A percentile compares a stretch with the other conserved stretches of the same genome.
phyloP scores from a whole-genome alignment of 2,797 vertebrate genomes.

The Apogon hyalosoma region DNA sequence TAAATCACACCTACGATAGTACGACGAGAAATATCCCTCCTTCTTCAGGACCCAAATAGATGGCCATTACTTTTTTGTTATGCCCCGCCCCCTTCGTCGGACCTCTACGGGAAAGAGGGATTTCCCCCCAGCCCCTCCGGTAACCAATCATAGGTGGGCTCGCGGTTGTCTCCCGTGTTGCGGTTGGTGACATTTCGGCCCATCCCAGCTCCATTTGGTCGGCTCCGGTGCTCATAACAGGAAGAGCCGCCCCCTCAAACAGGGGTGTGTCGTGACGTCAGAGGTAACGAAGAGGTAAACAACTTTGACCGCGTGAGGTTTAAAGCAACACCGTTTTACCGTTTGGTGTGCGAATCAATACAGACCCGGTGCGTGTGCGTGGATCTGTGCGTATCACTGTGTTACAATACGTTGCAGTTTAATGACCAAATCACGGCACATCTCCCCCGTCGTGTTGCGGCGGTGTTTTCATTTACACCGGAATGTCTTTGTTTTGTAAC shows the following conservation, averaged over 20 bases:
- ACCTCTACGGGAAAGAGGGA: constrained; percentile 75
- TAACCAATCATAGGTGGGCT: constrained; percentile 73
- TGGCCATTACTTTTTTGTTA: constrained; percentile 84
- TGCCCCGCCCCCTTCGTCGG: constrained; percentile 80
- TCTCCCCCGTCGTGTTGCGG: neutral
- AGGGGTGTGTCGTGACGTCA: constrained; percentile 91
- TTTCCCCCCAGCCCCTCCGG: constrained; percentile 73
- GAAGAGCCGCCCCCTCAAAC: constrained; percentile 71
- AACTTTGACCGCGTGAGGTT: constrained; percentile 88
- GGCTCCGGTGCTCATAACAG: constrained; percentile 61
- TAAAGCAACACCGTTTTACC: constrained; percentile 78
- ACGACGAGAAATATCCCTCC: constrained; percentile 73
- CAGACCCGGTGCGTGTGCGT: constrained; percentile 11
- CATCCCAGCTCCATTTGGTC: constrained; percentile 63
- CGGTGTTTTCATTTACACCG: neutral
- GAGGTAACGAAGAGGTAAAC: constrained; percentile 87
- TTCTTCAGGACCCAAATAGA: constrained; percentile 83
- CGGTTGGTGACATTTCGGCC: constrained; percentile 66
- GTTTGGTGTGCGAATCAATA: constrained; percentile 40
- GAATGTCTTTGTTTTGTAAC: constrained; percentile 61
- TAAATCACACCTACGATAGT: constrained; percentile 63
- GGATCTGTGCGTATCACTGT: constrained; percentile 8
- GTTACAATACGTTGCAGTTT: neutral
- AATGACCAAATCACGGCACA: neutral
- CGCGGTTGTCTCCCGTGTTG: constrained; percentile 32